A percentile compares a stretch with the other conserved stretches of the same genome.
Conservation (phyloP, 2,797 vertebrate species). For the Dendrocincla fuliginosa region DNA sequence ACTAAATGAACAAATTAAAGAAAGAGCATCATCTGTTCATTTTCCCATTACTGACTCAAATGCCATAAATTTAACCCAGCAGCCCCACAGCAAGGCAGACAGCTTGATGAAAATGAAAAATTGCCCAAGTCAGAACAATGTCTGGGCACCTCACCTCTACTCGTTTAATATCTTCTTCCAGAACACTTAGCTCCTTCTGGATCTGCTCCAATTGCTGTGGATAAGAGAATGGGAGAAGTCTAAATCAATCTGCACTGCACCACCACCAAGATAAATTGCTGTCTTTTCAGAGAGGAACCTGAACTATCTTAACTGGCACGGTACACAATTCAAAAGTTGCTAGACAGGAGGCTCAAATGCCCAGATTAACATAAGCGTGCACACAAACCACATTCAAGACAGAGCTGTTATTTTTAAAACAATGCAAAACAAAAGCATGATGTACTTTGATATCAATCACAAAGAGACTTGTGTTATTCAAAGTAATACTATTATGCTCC, state of each 20-base stretch:
- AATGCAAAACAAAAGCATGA: neutral
- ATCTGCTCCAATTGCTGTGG: conserved; percentile 96
- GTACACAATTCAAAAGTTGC: neutral
- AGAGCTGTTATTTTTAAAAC: neutral
- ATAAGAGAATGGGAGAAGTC: conserved; percentile 53
- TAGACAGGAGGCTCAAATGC: neutral
- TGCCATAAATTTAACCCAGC: conserved; percentile 43
- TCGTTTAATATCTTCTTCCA: conserved; percentile 98
- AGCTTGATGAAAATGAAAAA: conserved; percentile 66
- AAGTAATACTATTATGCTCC: neutral
- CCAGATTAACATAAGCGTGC: neutral
- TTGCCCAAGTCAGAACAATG: conserved; percentile 43
- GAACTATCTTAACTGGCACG: neutral
- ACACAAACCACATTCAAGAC: neutral
- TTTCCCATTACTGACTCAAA: conserved; percentile 42
- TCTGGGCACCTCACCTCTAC: conserved; percentile 88
- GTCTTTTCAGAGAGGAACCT: neutral
- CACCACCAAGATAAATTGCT: conserved; percentile 15
- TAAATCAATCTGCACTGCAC: conserved; percentile 65
- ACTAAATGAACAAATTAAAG: conserved; percentile 30
- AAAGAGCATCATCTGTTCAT: conserved; percentile 25
- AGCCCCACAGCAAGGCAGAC: conserved; percentile 53
- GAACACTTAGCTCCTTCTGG: conserved; percentile 96
- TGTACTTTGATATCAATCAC: neutral
- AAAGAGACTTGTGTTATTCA: neutral